These are phyloP conservation scores for Microctonus hyperodae DNA, from an alignment of 2,888 invertebrate species.

Conservation along the genomic window DNA sequence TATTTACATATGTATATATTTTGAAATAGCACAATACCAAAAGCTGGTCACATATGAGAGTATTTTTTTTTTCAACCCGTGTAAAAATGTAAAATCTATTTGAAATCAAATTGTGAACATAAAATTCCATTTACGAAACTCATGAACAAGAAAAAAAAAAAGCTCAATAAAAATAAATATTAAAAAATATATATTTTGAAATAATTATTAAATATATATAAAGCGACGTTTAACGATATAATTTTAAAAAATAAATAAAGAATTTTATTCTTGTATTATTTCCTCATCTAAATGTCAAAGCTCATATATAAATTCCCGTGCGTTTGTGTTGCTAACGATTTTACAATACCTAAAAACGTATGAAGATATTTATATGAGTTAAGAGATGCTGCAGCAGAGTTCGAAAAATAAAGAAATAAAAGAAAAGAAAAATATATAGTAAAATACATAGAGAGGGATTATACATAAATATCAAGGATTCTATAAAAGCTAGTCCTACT, in stretches of 20 bases:
- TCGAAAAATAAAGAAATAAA: conserved; percentile 18
- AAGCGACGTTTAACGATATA: no score
- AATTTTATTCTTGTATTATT: neutral
- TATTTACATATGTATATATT: conserved; percentile 8
- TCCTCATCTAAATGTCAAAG: neutral
- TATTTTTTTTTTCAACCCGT: neutral
- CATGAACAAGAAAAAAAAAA: no score
- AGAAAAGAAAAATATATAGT: conserved; percentile 22
- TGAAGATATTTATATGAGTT: neutral
- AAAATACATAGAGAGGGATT: conserved; percentile 13
- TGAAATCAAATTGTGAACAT: no score
- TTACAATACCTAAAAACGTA: neutral
- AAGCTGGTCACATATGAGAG: neutral
- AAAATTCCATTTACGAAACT: no score
- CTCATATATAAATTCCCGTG: neutral
- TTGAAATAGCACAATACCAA: neutral
- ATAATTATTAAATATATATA: no score
- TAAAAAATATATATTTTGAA: no score
- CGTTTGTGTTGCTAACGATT: neutral
- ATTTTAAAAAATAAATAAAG: no score
- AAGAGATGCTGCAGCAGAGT: conserved; percentile 29
- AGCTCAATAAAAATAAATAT: no score
- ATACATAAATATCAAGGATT: conserved; percentile 27
- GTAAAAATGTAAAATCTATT: no score
- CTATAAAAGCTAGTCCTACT: no score